Evolutionary conservation across 2,888 invertebrate genomes (phyloP).

Genomic region (Hyles lineata): DNA sequence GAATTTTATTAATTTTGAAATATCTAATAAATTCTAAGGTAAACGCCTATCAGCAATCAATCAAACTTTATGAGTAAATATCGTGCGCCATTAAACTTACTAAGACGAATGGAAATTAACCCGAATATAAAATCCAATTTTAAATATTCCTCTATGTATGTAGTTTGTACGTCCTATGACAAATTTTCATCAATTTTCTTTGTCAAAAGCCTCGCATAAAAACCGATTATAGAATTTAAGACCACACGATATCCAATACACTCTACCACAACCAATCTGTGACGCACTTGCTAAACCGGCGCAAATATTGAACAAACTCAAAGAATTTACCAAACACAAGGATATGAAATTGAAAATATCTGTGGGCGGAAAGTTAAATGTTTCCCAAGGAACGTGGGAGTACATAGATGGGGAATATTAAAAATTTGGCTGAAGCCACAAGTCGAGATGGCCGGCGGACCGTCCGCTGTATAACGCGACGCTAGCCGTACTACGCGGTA

Average conservation of each 20-base stretch:
- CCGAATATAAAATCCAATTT: no score
- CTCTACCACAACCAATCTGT: not conserved
- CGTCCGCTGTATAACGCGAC: constrained; percentile 30
- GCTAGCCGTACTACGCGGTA: constrained; percentile 28
- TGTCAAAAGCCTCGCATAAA: no score
- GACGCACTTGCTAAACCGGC: not conserved
- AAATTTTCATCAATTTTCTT: no score
- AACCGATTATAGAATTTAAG: no score
- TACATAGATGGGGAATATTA: constrained; percentile 38
- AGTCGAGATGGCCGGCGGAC: constrained; percentile 36
- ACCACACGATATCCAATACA: not conserved
- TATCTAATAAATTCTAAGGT: no score
- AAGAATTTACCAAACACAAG: constrained; percentile 2
- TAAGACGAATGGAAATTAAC: no score
- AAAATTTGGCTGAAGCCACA: constrained; percentile 37
- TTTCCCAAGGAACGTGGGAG: constrained; percentile 23
- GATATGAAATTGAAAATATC: constrained; percentile 18
- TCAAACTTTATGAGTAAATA: no score
- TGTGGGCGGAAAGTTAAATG: constrained; percentile 3
- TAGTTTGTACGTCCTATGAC: no score
- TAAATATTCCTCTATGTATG: no score
- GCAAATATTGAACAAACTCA: not conserved
- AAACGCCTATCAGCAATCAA: no score
- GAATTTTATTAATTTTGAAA: no score
- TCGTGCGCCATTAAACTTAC: no score